These are phyloP conservation scores for Macroglossus sobrinus DNA, from an alignment of 2,113 vertebrate species.

Conservation along the genomic window DNA sequence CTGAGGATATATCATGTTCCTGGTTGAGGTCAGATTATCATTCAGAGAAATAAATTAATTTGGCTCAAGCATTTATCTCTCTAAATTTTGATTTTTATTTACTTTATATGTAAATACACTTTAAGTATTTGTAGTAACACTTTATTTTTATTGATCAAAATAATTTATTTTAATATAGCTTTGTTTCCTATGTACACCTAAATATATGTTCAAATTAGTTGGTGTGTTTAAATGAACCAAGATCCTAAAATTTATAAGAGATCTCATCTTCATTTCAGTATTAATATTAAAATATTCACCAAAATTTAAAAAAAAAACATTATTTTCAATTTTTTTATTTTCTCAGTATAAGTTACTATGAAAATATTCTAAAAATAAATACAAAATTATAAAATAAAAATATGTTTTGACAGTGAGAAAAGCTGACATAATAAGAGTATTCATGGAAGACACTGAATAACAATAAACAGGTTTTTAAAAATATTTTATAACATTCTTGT, in stretches of 20 bases:
- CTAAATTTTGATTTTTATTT: not conserved
- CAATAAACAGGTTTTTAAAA: not conserved
- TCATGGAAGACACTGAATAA: not conserved
- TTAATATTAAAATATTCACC: not conserved
- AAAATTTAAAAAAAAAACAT: not conserved
- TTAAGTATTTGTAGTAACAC: not conserved
- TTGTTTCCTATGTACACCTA: not conserved
- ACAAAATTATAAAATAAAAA: not conserved
- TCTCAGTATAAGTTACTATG: not conserved
- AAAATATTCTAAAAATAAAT: not conserved
- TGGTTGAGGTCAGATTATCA: not conserved
- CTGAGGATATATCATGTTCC: not conserved
- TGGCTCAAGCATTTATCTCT: not conserved
- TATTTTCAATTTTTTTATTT: not conserved
- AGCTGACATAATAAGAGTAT: not conserved
- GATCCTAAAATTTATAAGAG: not conserved
- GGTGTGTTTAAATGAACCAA: not conserved
- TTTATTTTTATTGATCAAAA: not conserved
- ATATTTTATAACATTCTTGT: not conserved
- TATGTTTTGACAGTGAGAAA: not conserved
- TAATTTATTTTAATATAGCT: not conserved
- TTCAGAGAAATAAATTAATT: not conserved
- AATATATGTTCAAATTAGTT: not conserved
- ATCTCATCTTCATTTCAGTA: not conserved
- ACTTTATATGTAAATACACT: not conserved